Conservation (phyloP, 2,888 invertebrate species). For the Ornithoptera priamus region DNA sequence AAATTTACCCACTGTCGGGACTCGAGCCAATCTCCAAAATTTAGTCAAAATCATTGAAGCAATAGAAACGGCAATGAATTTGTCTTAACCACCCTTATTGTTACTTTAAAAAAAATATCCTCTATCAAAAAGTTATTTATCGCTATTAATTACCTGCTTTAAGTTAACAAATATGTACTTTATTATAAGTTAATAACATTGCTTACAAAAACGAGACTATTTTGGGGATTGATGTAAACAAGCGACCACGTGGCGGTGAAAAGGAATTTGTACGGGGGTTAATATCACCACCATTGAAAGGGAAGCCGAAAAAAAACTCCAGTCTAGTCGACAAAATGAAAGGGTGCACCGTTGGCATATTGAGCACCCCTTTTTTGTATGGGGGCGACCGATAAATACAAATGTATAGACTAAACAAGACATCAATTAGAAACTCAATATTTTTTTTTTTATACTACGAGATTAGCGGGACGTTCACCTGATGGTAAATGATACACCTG, state of each 20-base stretch:
- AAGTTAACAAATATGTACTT: not conserved
- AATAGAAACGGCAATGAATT: no score
- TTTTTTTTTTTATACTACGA: no score
- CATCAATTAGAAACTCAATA: not conserved
- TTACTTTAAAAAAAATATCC: no score
- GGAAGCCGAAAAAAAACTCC: constrained; percentile 1
- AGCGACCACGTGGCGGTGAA: constrained; percentile 2
- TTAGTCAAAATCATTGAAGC: no score
- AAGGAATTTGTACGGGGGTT: constrained; percentile 7
- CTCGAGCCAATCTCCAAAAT: no score
- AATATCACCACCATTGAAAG: constrained; percentile 8
- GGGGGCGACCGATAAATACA: not conserved
- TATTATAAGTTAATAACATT: no score
- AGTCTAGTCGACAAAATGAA: constrained; percentile 13
- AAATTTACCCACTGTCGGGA: no score
- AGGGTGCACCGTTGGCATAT: not conserved
- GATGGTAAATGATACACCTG: no score
- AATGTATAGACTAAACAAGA: not conserved
- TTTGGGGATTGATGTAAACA: constrained; percentile 1
- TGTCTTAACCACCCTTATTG: no score
- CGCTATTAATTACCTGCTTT: no score
- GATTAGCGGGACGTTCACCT: no score
- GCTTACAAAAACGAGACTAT: not conserved
- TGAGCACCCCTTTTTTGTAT: not conserved
- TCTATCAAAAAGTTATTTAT: no score